Evolutionary conservation across 2,113 vertebrate species (phyloP).

Genomic region (zebrafish (Danio rerio)): DNA sequence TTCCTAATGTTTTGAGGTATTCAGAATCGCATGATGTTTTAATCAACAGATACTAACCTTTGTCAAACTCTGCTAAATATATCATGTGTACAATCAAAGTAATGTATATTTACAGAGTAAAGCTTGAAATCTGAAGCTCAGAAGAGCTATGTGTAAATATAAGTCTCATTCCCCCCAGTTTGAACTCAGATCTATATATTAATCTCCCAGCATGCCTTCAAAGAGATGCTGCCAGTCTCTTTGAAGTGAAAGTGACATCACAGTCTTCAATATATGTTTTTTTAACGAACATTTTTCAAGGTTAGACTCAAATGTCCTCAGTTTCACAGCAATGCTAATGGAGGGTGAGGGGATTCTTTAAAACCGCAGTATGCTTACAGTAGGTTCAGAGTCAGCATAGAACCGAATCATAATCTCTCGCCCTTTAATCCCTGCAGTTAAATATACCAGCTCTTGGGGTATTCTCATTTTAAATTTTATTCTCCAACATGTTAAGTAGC

Average conservation of each 20-base stretch:
- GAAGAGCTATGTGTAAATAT: neutral
- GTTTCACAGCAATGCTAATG: neutral
- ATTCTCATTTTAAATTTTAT: neutral
- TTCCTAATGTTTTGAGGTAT: no score
- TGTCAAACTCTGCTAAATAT: neutral
- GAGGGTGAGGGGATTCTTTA: neutral
- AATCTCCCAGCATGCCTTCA: neutral
- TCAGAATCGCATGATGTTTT: no score
- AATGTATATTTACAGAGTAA: neutral
- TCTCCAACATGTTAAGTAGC: neutral
- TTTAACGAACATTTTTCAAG: neutral
- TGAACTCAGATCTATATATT: slow-evolving; percentile 2
- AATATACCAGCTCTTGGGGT: slow-evolving; percentile 21
- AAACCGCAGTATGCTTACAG: slow-evolving; percentile 15
- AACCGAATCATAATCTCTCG: slow-evolving; percentile 36
- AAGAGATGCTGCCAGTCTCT: neutral
- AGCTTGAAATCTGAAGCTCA: neutral
- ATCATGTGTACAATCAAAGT: neutral
- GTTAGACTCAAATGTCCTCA: neutral
- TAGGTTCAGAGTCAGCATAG: slow-evolving; percentile 9
- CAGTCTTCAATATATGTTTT: neutral
- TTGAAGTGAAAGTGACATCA: neutral
- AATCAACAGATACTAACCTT: neutral
- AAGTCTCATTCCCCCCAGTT: no score
- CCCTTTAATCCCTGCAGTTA: slow-evolving; percentile 35